A percentile compares a stretch with the other conserved stretches of the same genome.
phyloP scores from a whole-genome alignment of 2,797 vertebrate species.

The Vireo griseus region DNA sequence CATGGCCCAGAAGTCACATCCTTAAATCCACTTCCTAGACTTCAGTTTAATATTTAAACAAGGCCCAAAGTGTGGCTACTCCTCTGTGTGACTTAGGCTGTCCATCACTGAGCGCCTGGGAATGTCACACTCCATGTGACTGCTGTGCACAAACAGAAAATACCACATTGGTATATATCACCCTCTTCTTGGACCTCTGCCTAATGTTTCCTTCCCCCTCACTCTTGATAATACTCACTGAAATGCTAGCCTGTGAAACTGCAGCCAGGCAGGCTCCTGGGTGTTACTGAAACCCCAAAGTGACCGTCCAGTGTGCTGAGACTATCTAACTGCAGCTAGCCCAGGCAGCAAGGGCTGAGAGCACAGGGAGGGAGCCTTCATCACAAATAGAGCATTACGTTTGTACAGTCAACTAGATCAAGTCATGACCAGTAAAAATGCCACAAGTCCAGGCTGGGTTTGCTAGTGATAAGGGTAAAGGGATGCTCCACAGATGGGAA shows the following conservation, averaged over 20 bases:
- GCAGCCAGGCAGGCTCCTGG: background rate
- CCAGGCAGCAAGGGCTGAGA: background rate
- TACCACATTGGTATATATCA: background rate
- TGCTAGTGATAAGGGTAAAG: background rate
- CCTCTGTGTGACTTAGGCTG: background rate
- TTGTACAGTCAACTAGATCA: background rate
- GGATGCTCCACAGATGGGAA: background rate
- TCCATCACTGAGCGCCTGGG: background rate
- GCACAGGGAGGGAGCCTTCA: background rate
- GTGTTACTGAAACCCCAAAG: background rate
- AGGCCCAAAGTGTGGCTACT: background rate
- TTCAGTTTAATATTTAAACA: background rate
- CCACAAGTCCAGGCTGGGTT: background rate
- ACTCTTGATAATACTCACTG: constrained; percentile 16
- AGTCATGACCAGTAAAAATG: background rate
- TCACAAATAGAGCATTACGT: background rate
- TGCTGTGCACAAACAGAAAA: constrained; percentile 2
- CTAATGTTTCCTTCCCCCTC: constrained; percentile 11
- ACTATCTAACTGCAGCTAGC: background rate
- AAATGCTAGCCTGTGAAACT: background rate
- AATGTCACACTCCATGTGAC: constrained; percentile 4
- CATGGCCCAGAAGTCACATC: background rate
- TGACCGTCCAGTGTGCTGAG: background rate
- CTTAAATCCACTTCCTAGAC: background rate
- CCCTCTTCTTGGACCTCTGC: constrained; percentile 18